Percentiles rank a stretch among this genome's conserved stretches.
phyloP scores from a whole-genome alignment of 1,140 invertebrate genomes.

The Drosophila varians region DNA sequence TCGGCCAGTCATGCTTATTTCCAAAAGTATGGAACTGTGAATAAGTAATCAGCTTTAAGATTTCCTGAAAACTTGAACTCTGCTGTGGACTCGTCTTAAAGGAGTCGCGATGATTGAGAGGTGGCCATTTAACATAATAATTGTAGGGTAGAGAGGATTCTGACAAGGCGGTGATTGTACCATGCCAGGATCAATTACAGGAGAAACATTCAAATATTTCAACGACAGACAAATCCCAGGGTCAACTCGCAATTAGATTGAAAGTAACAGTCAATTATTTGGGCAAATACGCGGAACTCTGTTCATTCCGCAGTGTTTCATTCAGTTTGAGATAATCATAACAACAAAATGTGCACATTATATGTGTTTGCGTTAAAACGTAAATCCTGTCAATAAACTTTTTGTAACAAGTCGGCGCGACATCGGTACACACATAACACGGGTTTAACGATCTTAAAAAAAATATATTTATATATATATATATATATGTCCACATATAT shows the following conservation, averaged over 20 bases:
- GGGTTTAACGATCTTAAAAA: slow-evolving; percentile 68
- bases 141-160: slow-evolving; percentile 40
- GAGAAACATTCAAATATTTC: slow-evolving; percentile 33
- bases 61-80: slow-evolving; percentile 18
- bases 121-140: slow-evolving; percentile 39
- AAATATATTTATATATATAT: slow-evolving; percentile 5
- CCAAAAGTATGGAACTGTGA: background rate
- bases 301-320: slow-evolving; percentile 16
- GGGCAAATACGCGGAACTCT: slow-evolving; percentile 39
- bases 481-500: slow-evolving; percentile 27
- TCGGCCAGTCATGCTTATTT: slow-evolving; percentile 33
- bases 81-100: slow-evolving; percentile 26
- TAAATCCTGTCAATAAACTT: slow-evolving; percentile 75
- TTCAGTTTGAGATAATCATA: slow-evolving; percentile 21
- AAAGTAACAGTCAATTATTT: slow-evolving; percentile 50
- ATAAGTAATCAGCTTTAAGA: slow-evolving; percentile 21
- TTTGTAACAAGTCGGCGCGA: slow-evolving; percentile 50
- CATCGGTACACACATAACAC: slow-evolving; percentile 18
- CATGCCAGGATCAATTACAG: slow-evolving; percentile 42
- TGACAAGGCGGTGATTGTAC: slow-evolving; percentile 18
- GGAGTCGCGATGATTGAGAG: slow-evolving; percentile 46
- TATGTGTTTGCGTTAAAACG: slow-evolving; percentile 42
- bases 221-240: slow-evolving; percentile 28
- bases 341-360: slow-evolving; percentile 46
- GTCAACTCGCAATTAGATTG: slow-evolving; percentile 48